Conservation (phyloP, 64 coral and sea anemone genomes). For the Montipora cactus region DNA sequence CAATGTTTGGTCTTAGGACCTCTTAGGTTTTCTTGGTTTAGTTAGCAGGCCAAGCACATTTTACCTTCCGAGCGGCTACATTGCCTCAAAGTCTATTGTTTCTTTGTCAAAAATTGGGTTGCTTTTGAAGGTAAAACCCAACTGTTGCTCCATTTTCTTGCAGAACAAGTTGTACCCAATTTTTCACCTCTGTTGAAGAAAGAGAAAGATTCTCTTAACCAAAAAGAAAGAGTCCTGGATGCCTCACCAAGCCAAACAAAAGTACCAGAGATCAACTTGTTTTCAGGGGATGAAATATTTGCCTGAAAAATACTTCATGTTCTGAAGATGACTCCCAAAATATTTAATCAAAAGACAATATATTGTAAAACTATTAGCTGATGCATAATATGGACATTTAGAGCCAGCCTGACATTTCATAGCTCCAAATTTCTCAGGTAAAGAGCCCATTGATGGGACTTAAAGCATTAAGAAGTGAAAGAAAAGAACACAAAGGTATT, state of each 20-base stretch:
- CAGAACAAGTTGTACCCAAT: constrained; percentile 69
- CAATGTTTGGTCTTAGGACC: too few relatives aligned
- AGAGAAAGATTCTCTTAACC: neutral
- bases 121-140: neutral
- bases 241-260: neutral
- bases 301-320: neutral
- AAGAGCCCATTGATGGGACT: neutral
- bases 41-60: too few relatives aligned
- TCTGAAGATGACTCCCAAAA: neutral
- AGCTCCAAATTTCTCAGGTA: too few relatives aligned
- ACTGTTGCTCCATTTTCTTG: neutral
- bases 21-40: too few relatives aligned
- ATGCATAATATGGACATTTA: too few relatives aligned
- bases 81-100: too few relatives aligned
- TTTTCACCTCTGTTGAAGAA: constrained; percentile 39
- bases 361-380: neutral
- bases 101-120: too few relatives aligned
- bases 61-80: too few relatives aligned
- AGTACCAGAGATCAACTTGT: constrained; percentile 58
- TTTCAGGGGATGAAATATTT: constrained; percentile 77
- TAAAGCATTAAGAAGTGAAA: neutral
- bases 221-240: constrained; percentile 29
- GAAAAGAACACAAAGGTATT: neutral
- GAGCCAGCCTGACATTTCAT: too few relatives aligned
- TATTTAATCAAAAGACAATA: too few relatives aligned